These are phyloP conservation scores for Dromococcyx pavoninus DNA, from an alignment of 2,797 vertebrate species.

Conservation along the genomic window DNA sequence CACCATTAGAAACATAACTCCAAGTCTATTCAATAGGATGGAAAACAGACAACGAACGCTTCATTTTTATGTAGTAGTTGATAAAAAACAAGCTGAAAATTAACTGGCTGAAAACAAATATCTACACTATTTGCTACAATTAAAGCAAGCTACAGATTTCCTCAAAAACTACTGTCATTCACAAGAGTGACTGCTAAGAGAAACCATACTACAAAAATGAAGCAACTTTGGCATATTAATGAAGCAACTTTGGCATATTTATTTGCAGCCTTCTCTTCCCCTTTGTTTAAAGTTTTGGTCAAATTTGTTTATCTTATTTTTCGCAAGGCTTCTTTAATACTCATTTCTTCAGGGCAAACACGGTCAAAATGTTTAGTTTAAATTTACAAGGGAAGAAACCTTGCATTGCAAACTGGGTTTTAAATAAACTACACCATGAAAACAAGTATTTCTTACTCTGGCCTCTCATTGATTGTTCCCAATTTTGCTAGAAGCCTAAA, in stretches of 20 bases:
- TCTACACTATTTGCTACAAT: not conserved
- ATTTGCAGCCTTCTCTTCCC: not conserved
- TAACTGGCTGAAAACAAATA: not conserved
- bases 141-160: not conserved
- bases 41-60: not conserved
- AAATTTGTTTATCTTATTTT: not conserved
- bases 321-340: not conserved
- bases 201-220: not conserved
- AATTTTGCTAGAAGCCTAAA: constrained; percentile 97
- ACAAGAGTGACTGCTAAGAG: not conserved
- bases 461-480: constrained; percentile 99
- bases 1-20: not conserved
- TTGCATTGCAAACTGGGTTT: not conserved
- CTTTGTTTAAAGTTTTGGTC: not conserved
- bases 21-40: not conserved
- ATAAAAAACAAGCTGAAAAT: not conserved
- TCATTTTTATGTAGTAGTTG: not conserved
- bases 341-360: not conserved
- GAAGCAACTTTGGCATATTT: not conserved
- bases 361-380: not conserved
- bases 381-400: not conserved
- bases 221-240: not conserved
- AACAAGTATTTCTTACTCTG: constrained; percentile 88
- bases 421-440: not conserved
- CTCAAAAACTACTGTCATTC: not conserved